Evolutionary conservation across 1,140 invertebrate species (phyloP).

Genomic region (Drosophila fuyamai): DNA sequence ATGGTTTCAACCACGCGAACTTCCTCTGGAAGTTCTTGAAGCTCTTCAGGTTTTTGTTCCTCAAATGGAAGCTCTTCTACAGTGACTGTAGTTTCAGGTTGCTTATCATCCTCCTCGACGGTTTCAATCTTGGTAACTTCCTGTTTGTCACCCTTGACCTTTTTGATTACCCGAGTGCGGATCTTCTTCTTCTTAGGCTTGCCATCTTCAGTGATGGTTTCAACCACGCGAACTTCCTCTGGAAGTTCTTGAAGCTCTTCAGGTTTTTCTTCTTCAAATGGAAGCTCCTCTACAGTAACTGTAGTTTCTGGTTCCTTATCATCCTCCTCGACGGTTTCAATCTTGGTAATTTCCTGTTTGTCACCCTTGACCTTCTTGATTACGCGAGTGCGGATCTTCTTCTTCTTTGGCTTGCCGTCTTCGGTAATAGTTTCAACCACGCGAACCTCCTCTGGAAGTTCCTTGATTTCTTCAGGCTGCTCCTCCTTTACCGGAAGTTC

Average conservation of each 20-base stretch:
- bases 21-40: conserved; percentile 8
- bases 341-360: conserved; percentile 4
- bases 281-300: neutral
- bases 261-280: neutral
- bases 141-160: conserved; percentile 5
- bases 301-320: neutral
- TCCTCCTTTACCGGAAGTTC: neutral
- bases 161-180: conserved; percentile 2
- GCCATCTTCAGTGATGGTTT: neutral
- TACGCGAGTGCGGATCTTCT: conserved; percentile 4
- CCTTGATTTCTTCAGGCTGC: neutral
- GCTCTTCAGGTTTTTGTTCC: neutral
- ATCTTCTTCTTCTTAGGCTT: conserved; percentile 10
- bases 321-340: conserved; percentile 9
- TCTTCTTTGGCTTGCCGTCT: conserved; percentile 7
- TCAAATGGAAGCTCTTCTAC: conserved; percentile 1
- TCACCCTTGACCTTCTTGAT: conserved; percentile 10
- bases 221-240: neutral
- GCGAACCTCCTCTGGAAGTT: conserved; percentile 3
- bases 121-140: conserved; percentile 5
- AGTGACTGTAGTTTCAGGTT: neutral
- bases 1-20: neutral
- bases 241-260: conserved; percentile 2
- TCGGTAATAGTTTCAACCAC: conserved; percentile 2
- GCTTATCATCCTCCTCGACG: conserved; percentile 6